Evolutionary conservation across 2,888 invertebrate genomes (phyloP).

Genomic region (Rhagium mordax): DNA sequence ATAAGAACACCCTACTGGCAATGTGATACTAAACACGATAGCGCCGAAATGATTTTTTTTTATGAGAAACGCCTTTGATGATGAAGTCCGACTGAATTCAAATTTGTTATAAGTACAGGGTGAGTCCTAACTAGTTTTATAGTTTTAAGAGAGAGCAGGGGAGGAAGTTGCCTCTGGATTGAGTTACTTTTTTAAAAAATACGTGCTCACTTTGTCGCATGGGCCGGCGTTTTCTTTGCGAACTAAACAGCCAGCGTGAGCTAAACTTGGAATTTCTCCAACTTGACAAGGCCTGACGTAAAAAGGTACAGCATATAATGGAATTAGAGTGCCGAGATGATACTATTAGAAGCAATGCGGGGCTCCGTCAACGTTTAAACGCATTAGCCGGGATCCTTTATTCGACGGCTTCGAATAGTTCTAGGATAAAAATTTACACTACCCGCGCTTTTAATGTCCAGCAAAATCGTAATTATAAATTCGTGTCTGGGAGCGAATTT

Average conservation of each 20-base stretch:
- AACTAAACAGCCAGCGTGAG: neutral
- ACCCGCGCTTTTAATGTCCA: neutral
- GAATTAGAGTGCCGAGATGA: slow-evolving; percentile 61
- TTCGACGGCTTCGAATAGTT: slow-evolving; percentile 46
- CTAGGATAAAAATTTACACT: slow-evolving; percentile 8
- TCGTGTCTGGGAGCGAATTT: no score
- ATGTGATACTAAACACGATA: no score
- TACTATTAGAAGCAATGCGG: slow-evolving; percentile 59
- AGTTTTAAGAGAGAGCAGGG: no score
- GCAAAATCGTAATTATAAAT: neutral
- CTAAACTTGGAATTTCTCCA: slow-evolving; percentile 19
- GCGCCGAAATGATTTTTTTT: no score
- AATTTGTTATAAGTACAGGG: no score
- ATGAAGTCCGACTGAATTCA: no score
- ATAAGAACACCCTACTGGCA: neutral
- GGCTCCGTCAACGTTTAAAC: slow-evolving; percentile 59
- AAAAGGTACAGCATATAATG: slow-evolving; percentile 61
- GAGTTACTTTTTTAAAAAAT: no score
- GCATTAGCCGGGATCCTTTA: slow-evolving; percentile 55
- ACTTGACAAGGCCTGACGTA: slow-evolving; percentile 56
- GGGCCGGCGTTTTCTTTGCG: no score
- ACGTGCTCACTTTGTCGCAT: no score
- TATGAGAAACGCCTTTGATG: no score
- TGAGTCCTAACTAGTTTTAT: no score
- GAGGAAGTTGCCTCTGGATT: no score